phyloP scores from a whole-genome alignment of 2,113 vertebrate species.

The Oxyura jamaicensis region DNA sequence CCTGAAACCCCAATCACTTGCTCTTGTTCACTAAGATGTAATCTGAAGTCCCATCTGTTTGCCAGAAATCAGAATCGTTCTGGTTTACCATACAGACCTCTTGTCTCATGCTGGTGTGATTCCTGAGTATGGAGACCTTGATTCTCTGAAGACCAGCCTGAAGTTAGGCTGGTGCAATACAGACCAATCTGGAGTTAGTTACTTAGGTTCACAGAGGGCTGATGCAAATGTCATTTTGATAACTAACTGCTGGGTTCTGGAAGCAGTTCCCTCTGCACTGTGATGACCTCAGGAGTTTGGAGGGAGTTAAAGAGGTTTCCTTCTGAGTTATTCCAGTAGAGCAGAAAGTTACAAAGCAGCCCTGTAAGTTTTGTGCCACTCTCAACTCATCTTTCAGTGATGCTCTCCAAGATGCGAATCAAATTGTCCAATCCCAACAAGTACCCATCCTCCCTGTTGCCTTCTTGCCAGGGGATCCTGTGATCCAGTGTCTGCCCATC shows the following conservation, averaged over 20 bases:
- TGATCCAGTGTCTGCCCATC: slow-evolving; percentile 90
- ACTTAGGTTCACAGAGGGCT: slow-evolving; percentile 10
- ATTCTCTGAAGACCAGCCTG: slow-evolving; percentile 28
- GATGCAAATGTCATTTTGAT: slow-evolving; percentile 31
- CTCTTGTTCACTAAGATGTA: neutral
- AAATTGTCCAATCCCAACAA: slow-evolving; percentile 95
- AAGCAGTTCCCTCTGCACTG: slow-evolving; percentile 27
- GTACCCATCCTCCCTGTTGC: slow-evolving; percentile 97
- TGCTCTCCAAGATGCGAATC: slow-evolving; percentile 81
- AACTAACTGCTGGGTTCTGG: slow-evolving; percentile 24
- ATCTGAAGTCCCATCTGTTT: neutral
- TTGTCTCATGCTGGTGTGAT: slow-evolving; percentile 32
- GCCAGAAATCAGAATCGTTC: neutral
- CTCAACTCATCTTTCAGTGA: slow-evolving; percentile 79
- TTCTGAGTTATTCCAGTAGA: slow-evolving; percentile 47
- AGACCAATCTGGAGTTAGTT: slow-evolving; percentile 19
- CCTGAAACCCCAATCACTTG: slow-evolving; percentile 1
- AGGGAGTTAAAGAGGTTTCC: slow-evolving; percentile 34
- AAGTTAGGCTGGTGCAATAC: neutral
- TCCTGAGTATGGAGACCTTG: slow-evolving; percentile 22
- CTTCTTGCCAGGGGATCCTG: slow-evolving; percentile 90
- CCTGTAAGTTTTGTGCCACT: slow-evolving; percentile 30
- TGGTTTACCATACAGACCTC: slow-evolving; percentile 38
- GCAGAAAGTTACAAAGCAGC: slow-evolving; percentile 52
- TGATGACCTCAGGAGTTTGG: neutral